phyloP scores from a whole-genome alignment of 1,140 invertebrate species.

The Bactericera cockerelli region DNA sequence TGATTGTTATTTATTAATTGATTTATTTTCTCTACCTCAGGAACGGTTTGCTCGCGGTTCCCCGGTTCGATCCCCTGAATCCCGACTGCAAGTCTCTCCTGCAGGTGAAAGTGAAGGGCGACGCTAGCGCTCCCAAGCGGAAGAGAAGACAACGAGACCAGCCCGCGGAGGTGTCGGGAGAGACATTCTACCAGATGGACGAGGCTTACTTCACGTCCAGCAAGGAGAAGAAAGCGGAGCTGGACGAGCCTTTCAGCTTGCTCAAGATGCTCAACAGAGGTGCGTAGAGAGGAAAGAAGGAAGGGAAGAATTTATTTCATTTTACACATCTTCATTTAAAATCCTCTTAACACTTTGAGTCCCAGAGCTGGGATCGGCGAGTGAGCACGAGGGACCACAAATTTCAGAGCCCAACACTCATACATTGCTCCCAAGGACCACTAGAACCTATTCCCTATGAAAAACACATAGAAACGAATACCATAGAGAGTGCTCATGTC shows the following conservation, averaged over 20 bases:
- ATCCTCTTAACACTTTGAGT: no score
- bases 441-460: no score
- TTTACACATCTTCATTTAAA: no score
- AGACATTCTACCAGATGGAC: not conserved
- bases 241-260: not conserved
- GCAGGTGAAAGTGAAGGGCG: not conserved
- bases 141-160: not conserved
- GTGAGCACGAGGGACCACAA: no score
- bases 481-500: no score
- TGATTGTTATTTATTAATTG: not conserved
- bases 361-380: no score
- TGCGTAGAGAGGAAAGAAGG: not conserved
- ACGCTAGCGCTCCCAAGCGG: no score
- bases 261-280: not conserved
- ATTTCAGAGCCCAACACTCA: no score
- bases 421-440: no score
- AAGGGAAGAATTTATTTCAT: no score
- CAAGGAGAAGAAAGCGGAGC: not conserved
- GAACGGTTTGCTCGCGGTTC: not conserved
- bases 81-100: not conserved
- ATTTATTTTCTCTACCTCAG: not conserved
- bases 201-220: not conserved
- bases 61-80: conserved; percentile 5
- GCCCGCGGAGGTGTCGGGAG: not conserved
- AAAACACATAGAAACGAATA: no score